These are phyloP conservation scores for Myotis lucifugus DNA, from an alignment of 2,113 vertebrate species.

Conservation along the genomic window DNA sequence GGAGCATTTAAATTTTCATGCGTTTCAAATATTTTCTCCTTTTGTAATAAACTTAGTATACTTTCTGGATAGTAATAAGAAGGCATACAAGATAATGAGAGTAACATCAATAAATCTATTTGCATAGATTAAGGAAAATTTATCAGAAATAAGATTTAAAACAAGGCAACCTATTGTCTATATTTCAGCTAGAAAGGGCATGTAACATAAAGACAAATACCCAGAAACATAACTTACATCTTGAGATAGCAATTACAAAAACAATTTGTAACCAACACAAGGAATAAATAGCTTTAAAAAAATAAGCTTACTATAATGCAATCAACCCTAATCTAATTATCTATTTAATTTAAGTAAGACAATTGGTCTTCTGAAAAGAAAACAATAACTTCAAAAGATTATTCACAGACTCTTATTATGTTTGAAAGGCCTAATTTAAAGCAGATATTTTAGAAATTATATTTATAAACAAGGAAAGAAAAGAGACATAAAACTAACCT, in stretches of 20 bases:
- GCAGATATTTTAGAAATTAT: not conserved
- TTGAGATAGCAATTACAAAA: not conserved
- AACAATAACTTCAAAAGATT: slow-evolving; percentile 4
- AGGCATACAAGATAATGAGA: not conserved
- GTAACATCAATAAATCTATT: not conserved
- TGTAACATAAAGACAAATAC: not conserved
- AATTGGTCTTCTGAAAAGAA: not conserved
- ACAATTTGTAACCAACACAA: not conserved
- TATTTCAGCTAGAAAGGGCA: not conserved
- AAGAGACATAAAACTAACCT: not conserved
- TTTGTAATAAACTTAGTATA: not conserved
- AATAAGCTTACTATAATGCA: not conserved
- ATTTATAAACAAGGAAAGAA: not conserved
- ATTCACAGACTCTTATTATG: not conserved
- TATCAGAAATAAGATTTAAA: not conserved
- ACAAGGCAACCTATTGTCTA: not conserved
- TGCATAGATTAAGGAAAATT: not conserved
- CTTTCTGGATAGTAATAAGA: not conserved
- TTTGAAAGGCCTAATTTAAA: slow-evolving; percentile 29
- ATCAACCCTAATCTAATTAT: not conserved
- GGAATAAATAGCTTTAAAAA: not conserved
- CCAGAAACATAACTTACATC: not conserved
- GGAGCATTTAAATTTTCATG: not conserved
- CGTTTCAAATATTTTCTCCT: not conserved
- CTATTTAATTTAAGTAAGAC: not conserved